Evolutionary conservation across 2,113 vertebrate species (phyloP).

Genomic region (Mionectes macconnelli): DNA sequence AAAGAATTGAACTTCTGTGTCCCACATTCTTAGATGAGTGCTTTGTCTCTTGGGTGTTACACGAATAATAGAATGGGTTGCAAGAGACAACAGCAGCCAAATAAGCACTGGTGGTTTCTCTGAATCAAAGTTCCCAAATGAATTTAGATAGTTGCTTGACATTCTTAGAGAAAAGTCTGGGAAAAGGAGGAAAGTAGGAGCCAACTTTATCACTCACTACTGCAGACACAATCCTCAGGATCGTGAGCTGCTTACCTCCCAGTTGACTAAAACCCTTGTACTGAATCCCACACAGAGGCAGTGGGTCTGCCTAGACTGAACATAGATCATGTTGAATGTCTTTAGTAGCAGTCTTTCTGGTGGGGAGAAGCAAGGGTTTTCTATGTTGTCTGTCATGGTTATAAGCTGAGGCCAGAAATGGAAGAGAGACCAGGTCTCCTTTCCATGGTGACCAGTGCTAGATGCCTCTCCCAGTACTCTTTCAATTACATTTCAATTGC

Average conservation of each 20-base stretch:
- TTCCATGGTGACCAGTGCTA: background rate
- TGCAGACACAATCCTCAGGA: background rate
- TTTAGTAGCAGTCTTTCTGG: background rate
- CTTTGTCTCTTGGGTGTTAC: background rate
- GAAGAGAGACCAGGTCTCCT: background rate
- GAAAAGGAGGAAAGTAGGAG: background rate
- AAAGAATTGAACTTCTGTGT: background rate
- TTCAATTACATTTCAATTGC: background rate
- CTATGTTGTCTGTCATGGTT: background rate
- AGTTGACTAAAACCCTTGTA: background rate
- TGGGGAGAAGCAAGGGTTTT: background rate
- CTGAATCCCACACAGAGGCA: background rate
- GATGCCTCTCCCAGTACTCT: background rate
- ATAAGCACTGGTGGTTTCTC: background rate
- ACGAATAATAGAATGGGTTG: background rate
- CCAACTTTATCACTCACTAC: background rate
- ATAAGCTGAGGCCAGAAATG: background rate
- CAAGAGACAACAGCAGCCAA: background rate
- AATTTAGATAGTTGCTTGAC: background rate
- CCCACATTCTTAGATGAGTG: background rate
- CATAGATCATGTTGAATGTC: fast-evolving
- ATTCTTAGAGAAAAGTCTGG: background rate
- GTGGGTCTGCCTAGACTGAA: background rate
- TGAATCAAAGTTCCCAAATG: background rate
- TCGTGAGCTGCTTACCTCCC: background rate